Conservation (phyloP, 2,888 invertebrate genomes). For the Acronicta alni region DNA sequence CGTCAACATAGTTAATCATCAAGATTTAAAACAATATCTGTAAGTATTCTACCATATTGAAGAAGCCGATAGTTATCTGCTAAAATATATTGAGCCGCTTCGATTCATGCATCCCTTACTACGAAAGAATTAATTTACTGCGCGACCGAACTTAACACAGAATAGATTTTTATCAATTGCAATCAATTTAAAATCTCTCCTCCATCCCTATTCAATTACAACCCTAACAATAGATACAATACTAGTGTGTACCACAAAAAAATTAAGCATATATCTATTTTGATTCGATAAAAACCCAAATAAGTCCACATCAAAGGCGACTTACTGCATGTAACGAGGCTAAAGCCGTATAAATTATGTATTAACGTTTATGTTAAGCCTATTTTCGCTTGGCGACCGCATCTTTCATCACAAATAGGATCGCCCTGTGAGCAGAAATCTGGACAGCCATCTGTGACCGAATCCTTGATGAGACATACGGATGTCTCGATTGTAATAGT, state of each 20-base stretch:
- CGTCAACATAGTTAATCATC: no score
- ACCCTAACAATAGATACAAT: conserved; percentile 15
- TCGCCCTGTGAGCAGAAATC: conserved; percentile 80
- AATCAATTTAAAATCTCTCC: conserved; percentile 20
- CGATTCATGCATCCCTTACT: neutral
- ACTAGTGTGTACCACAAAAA: conserved; percentile 18
- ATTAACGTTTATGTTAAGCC: conserved; percentile 70
- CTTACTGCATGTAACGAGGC: conserved; percentile 25
- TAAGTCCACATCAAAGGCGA: conserved; percentile 48
- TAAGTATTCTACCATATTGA: no score
- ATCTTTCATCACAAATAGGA: conserved; percentile 81
- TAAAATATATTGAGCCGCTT: neutral
- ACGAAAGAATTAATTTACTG: conserved; percentile 15
- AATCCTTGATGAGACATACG: conserved; percentile 74
- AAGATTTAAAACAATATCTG: no score
- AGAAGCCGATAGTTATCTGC: no score
- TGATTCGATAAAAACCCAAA: conserved; percentile 35
- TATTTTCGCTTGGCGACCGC: conserved; percentile 72
- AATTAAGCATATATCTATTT: conserved; percentile 19
- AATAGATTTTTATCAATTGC: conserved; percentile 15
- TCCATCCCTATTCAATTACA: conserved; percentile 12
- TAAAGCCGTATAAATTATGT: conserved; percentile 52
- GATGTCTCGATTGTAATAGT: conserved; percentile 32
- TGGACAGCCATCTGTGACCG: conserved; percentile 83
- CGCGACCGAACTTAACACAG: neutral